These are phyloP conservation scores for Prinia subflava DNA, from an alignment of 2,113 vertebrate genomes.

Conservation along the genomic window DNA sequence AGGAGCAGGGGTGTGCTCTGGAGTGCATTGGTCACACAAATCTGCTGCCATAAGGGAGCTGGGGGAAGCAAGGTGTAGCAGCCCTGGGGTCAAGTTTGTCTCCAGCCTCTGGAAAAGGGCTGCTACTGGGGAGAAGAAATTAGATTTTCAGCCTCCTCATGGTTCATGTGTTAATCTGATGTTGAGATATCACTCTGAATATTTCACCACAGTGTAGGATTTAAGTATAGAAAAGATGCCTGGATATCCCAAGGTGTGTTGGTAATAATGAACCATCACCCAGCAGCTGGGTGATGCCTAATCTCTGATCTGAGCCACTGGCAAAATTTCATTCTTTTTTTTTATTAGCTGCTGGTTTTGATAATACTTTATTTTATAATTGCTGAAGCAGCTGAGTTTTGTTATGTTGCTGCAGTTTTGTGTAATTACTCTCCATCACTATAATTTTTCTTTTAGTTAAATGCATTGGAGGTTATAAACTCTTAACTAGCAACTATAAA, in stretches of 20 bases:
- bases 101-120: not conserved
- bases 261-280: not conserved
- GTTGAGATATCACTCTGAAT: not conserved
- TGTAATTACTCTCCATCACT: constrained; percentile 57
- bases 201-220: not conserved
- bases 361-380: constrained; percentile 37
- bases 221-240: not conserved
- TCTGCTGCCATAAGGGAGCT: accelerated
- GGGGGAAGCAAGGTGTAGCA: not conserved
- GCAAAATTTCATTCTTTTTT: not conserved
- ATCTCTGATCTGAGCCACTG: not conserved
- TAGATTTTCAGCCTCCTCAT: not conserved
- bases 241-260: not conserved
- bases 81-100: not conserved
- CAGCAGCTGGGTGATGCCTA: not conserved
- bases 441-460: constrained; percentile 66
- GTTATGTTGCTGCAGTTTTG: constrained; percentile 48
- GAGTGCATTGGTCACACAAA: accelerated
- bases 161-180: not conserved
- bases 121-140: not conserved
- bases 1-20: not conserved
- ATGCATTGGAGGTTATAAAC: constrained; percentile 55
- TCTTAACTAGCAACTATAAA: constrained; percentile 61
- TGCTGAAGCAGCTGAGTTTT: constrained; percentile 44
- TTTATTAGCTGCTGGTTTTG: constrained; percentile 12